Evolutionary conservation across 2,797 vertebrate species (phyloP), one percentile per base, ranked within the genome.

Genomic region (Jordanella pulchra): DNA sequence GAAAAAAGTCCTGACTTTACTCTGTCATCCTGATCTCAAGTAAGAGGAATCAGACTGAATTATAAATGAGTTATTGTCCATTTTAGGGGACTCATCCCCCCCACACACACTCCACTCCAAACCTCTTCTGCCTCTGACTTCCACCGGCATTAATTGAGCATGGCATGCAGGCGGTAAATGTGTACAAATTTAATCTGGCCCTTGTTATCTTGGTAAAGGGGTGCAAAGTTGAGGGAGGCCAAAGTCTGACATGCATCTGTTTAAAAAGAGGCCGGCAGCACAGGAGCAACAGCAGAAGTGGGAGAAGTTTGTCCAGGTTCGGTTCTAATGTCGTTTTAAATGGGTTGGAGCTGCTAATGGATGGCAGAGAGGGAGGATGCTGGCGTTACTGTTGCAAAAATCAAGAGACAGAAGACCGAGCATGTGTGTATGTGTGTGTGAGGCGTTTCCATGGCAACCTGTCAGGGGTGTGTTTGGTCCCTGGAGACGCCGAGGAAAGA

Each of bases 381-480:
- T 91, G 89, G 84, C 84, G 81, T 88, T 87, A 83, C 88, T 83
- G 85, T 82, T 86, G 81, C 84, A 83, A 87, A 39, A 73, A 84
- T 51, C 63, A 55, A 84, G 78, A 78, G 71, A 78, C 75, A 23
- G 51, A 70, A 28, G 54, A 75, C 69, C 47, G 71, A 67, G 81
- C n/a, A 56, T 64, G 68, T 1, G 80, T 53, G 72, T 56, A 47
- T 28, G 35, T 63, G 63, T 56, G 64, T 58, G n/a, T 84, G 87
- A 87, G 88, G 86, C 73, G 87, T 92, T 92, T 87, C 93, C 86
- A 92, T 89, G 89, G 92, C 86, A 91, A 93, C 93, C 76, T 73
- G 89, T 90, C 84, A 90, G 87, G 92, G 92, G 92, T 91, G 93
- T 92, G 93, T 93, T 93, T 92, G 84, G 87, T 93, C 93, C 87